These are phyloP conservation scores for Diabrotica virgifera DNA, from an alignment of 1,140 invertebrate genomes.

Conservation along the genomic window DNA sequence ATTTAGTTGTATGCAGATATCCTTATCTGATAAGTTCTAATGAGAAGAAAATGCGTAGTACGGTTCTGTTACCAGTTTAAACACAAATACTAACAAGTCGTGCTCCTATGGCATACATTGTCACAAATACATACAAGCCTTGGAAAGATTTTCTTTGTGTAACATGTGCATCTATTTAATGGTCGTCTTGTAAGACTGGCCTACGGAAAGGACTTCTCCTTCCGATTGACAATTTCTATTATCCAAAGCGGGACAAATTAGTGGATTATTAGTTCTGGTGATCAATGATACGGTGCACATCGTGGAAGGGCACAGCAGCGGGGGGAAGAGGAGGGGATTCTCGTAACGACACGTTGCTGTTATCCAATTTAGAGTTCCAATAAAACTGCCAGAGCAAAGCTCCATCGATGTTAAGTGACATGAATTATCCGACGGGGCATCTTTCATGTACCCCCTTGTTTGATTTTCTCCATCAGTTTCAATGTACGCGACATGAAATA, in stretches of 20 bases:
- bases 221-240: constrained; percentile 45
- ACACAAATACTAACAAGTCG: too few relatives aligned
- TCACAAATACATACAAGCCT: too few relatives aligned
- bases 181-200: background rate
- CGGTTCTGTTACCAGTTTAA: too few relatives aligned
- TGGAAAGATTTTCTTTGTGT: too few relatives aligned
- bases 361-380: constrained; percentile 47
- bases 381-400: constrained; percentile 47
- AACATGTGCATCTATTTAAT: too few relatives aligned
- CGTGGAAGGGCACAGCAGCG: constrained; percentile 23
- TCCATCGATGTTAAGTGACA: constrained; percentile 47
- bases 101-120: too few relatives aligned
- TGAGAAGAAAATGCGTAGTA: too few relatives aligned
- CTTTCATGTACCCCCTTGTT: too few relatives aligned
- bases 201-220: background rate
- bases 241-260: constrained; percentile 43
- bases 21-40: too few relatives aligned
- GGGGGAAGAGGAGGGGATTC: constrained; percentile 6
- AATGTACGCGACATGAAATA: too few relatives aligned
- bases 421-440: constrained; percentile 40
- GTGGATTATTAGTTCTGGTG: constrained; percentile 46
- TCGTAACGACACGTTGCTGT: constrained; percentile 37
- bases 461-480: too few relatives aligned
- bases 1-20: too few relatives aligned
- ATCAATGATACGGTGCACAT: constrained; percentile 46